phyloP scores from a whole-genome alignment of 2,113 vertebrate genomes.

The Penelope pileata region DNA sequence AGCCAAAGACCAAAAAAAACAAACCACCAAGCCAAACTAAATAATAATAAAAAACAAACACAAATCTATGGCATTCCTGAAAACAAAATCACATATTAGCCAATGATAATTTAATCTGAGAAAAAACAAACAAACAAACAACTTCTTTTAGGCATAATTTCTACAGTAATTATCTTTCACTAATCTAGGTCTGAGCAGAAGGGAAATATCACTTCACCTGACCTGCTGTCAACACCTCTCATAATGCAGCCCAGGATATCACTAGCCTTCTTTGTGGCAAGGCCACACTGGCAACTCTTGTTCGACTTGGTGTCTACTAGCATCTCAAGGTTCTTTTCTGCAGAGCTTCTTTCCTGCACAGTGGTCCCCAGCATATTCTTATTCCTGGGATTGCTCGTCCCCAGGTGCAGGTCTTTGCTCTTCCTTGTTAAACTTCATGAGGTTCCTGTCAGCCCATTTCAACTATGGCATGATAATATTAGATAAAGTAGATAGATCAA shows the following conservation, averaged over 20 bases:
- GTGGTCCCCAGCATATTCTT: neutral
- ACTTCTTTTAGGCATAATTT: too few species aligned
- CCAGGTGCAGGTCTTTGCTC: fast-evolving
- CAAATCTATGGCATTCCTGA: too few species aligned
- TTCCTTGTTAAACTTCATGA: neutral
- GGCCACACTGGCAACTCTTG: neutral
- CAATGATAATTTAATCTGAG: too few species aligned
- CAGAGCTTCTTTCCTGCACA: neutral
- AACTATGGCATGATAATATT: neutral
- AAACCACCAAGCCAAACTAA: too few species aligned
- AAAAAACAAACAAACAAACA: too few species aligned
- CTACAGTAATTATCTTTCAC: too few species aligned
- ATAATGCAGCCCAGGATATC: neutral
- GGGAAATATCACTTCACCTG: neutral
- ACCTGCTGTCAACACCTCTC: neutral
- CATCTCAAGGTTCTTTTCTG: neutral
- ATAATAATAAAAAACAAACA: too few species aligned
- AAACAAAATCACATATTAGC: too few species aligned
- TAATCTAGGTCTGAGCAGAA: neutral
- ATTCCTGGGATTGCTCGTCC: neutral
- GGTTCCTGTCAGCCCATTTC: neutral
- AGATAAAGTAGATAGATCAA: neutral
- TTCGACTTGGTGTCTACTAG: neutral
- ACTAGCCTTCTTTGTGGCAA: fast-evolving
- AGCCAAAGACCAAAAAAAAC: too few species aligned